These are phyloP conservation scores for Phaonia tiefii DNA, from an alignment of 2,888 invertebrate genomes.

Conservation along the genomic window DNA sequence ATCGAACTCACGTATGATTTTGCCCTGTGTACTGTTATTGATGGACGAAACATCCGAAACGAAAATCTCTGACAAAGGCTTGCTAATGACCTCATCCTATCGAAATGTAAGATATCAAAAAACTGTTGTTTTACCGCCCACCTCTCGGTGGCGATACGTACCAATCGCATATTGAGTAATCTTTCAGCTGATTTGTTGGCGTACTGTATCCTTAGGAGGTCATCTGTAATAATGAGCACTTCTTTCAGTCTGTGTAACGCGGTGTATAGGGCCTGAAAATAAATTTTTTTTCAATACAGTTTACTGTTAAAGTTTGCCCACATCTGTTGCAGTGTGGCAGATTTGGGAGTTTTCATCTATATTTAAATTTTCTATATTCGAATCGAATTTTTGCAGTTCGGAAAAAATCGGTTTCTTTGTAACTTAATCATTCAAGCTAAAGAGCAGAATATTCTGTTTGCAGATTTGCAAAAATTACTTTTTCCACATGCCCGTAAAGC, in stretches of 20 bases:
- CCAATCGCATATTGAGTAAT: constrained; percentile 86
- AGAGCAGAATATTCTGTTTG: too few species aligned
- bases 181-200: constrained; percentile 93
- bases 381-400: too few species aligned
- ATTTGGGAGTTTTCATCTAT: too few species aligned
- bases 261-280: constrained; percentile 86
- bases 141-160: constrained; percentile 81
- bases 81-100: constrained; percentile 80
- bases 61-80: constrained; percentile 79
- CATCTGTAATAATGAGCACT: constrained; percentile 93
- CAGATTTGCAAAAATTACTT: too few species aligned
- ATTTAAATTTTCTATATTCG: too few species aligned
- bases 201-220: constrained; percentile 91
- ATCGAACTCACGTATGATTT: constrained; percentile 88
- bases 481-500: too few species aligned
- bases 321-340: too few species aligned
- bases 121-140: too few species aligned
- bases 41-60: constrained; percentile 81
- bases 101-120: background rate
- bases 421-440: too few species aligned
- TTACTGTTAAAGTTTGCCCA: too few species aligned
- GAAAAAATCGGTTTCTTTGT: too few species aligned
- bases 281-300: too few species aligned
- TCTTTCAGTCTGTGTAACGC: constrained; percentile 94
- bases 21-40: constrained; percentile 82